phyloP scores from a whole-genome alignment of 2,888 invertebrate genomes.

The Brachyopa scutellaris region DNA sequence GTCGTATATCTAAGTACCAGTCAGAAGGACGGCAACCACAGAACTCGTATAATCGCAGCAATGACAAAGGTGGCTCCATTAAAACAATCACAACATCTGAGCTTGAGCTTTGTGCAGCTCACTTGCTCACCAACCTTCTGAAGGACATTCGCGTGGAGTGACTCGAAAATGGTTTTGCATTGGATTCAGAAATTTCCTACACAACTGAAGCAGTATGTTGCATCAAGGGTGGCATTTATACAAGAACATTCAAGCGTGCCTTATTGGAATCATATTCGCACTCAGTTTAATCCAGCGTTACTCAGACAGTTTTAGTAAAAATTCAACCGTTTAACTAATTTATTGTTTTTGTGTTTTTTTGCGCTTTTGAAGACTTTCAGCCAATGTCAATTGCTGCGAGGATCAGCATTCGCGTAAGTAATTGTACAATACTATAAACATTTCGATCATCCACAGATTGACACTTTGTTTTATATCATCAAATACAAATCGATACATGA shows the following conservation, averaged over 20 bases:
- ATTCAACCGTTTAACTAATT: too few relatives aligned
- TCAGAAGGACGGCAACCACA: background rate
- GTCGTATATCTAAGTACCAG: background rate
- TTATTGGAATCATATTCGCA: constrained; percentile 7
- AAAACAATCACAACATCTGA: background rate
- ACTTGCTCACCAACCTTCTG: too few relatives aligned
- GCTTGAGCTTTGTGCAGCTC: constrained; percentile 7
- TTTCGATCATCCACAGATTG: too few relatives aligned
- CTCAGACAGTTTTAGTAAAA: too few relatives aligned
- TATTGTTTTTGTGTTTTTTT: too few relatives aligned
- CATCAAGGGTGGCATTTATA: background rate
- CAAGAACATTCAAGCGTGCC: background rate
- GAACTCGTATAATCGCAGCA: too few relatives aligned
- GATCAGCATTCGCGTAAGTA: too few relatives aligned
- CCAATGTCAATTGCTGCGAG: constrained; percentile 7
- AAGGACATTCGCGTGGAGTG: background rate
- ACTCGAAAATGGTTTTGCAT: background rate
- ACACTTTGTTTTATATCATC: too few relatives aligned
- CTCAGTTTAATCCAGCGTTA: constrained; percentile 1
- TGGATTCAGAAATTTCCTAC: background rate
- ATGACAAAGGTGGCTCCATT: constrained; percentile 5
- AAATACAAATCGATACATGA: too few relatives aligned
- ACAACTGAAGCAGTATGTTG: background rate
- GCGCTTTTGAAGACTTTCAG: too few relatives aligned
- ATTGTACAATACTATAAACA: too few relatives aligned